Conservation (phyloP, 2,797 vertebrate genomes). For the Eulemur mongoz region DNA sequence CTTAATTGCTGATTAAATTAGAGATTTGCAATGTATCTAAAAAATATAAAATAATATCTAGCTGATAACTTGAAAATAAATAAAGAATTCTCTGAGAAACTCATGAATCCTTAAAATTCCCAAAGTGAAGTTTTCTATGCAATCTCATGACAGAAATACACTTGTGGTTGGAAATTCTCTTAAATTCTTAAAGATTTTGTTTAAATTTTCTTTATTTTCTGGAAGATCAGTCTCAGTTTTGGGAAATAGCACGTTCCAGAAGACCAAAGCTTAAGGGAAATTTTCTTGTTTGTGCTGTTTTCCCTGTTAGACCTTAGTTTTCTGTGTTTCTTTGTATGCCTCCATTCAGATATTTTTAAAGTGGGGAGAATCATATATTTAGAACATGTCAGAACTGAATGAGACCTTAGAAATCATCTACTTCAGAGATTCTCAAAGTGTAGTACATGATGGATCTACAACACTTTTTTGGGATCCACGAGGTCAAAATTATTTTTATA, state of each 20-base stretch:
- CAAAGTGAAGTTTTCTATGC: not conserved
- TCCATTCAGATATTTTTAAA: not conserved
- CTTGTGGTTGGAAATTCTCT: not conserved
- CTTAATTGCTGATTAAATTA: not conserved
- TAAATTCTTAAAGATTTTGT: not conserved
- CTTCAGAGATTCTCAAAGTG: not conserved
- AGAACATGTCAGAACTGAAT: not conserved
- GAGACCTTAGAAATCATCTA: not conserved
- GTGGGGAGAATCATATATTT: not conserved
- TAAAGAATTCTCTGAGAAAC: not conserved
- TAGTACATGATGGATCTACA: not conserved
- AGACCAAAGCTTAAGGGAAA: not conserved
- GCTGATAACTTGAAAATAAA: not conserved
- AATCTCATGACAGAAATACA: not conserved
- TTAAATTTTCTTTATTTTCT: conserved; percentile 1
- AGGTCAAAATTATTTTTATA: not conserved
- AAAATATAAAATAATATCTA: not conserved
- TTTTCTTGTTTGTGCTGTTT: not conserved
- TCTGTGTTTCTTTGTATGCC: not conserved
- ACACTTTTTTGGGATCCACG: not conserved
- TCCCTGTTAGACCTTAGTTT: not conserved
- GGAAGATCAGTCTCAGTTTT: not conserved
- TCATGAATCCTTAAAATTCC: not conserved
- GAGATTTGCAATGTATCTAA: not conserved
- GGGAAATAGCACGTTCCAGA: not conserved